Evolutionary conservation across 2,797 vertebrate genomes (phyloP).

Genomic region (Calcarius lapponicus): DNA sequence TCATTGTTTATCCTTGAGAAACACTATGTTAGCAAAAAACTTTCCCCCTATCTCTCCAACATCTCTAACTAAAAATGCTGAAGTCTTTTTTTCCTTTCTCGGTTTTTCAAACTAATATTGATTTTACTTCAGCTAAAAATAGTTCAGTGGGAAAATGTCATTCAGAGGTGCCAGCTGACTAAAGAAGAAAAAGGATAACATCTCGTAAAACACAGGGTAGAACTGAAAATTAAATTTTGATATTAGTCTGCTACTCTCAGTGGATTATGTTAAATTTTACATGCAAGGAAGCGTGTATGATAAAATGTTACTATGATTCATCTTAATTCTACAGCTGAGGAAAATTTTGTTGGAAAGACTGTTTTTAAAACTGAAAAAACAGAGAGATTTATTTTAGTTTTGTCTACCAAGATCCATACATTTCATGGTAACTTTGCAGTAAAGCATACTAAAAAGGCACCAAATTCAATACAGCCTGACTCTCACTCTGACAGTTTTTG

Average conservation of each 20-base stretch:
- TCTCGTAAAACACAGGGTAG: neutral
- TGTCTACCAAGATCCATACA: neutral
- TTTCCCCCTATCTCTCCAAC: constrained; percentile 13
- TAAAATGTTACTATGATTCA: neutral
- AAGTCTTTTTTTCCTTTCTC: constrained; percentile 40
- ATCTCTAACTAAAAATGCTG: constrained; percentile 41
- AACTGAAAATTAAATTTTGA: constrained; percentile 25
- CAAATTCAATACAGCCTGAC: neutral
- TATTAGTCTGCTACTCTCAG: constrained; percentile 2
- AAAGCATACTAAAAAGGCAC: neutral
- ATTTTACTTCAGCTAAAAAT: constrained; percentile 60
- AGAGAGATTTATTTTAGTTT: constrained; percentile 30
- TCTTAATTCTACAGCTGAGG: neutral
- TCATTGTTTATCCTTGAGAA: constrained; percentile 42
- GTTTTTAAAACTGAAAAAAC: constrained; percentile 10
- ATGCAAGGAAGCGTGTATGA: neutral
- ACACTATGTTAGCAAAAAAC: constrained; percentile 25
- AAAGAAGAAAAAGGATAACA: constrained; percentile 16
- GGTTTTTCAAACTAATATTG: constrained; percentile 54
- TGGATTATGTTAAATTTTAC: constrained; percentile 14
- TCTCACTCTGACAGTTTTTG: neutral
- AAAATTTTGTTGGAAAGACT: neutral
- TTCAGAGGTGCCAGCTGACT: constrained; percentile 47
- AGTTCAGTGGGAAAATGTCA: constrained; percentile 57
- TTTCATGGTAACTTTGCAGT: neutral